Base-by-base conservation (phyloP, 92 coral and sea anemone genomes). In the Epizoanthus scotinus region DNA sequence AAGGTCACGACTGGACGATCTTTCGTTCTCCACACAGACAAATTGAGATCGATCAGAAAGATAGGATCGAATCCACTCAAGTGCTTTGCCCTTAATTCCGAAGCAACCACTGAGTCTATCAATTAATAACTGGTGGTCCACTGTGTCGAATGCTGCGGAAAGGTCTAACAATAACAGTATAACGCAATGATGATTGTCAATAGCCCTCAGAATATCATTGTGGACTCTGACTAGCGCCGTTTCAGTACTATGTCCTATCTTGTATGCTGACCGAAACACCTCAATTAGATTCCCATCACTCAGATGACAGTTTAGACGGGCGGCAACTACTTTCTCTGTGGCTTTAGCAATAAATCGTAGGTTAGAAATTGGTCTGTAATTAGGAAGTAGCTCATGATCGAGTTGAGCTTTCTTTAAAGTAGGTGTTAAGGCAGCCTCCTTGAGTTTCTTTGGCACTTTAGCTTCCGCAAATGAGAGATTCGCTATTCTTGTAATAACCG, bases 401-500 rank as follows among this genome's bases (percentile, higher is more conserved):
- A 83, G 87, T 5, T 57, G 27, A 67, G 85, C 65, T 55, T 83
- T 83, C 83, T 75, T 74, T 25, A 83, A 38, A 19, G 40, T 57
- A 7, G 73, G 77, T 58, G 58, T 56, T n/a, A 72, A 12, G 61
- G 44, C 86, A 19, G 85, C 77, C 21, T 70, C 80, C 44, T 82
- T 82, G 61, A 74, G 19, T 13, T 59, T 73, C 13, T 34, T 25
- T 7, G 83, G 87, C 44, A 85, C 82, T 21, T 34, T 25, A 5
- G 86, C 90, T 54, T 83, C 77, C 66, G 50, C 55, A 72, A 86
- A 81, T 20, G 86, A 86, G 50, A 81, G 67, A 34, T 86, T 73
- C 47, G 64, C 78, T 52, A 82, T 82, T 73, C 36, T 86, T 17
- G 52, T 72, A 17, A 82, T 63, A 75, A 69, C 73, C 29, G 86